Conservation (phyloP, 2,113 vertebrate genomes). For the Trematomus loennbergii region DNA sequence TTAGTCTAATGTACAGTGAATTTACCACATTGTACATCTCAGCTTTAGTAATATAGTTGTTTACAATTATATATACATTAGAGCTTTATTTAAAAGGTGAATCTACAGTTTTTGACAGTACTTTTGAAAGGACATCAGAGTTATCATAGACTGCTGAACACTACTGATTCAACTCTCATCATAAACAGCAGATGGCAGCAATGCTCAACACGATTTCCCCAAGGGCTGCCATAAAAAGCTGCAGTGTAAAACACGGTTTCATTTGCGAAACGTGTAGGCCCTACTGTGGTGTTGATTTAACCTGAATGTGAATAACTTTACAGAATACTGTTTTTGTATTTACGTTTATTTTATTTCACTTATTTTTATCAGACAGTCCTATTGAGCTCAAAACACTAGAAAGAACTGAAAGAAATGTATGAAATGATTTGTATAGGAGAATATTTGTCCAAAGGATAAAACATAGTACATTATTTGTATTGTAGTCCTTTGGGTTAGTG, state of each 20-base stretch:
- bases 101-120: background rate
- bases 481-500: no score
- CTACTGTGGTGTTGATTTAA: background rate
- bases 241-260: background rate
- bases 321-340: background rate
- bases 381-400: no score
- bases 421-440: no score
- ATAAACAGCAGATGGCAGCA: slow-evolving; percentile 69
- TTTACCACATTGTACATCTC: background rate
- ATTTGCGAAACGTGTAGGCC: no score
- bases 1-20: background rate
- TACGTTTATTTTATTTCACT: no score
- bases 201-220: slow-evolving; percentile 51
- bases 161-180: background rate
- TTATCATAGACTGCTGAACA: slow-evolving; percentile 10
- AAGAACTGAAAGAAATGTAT: no score
- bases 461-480: no score
- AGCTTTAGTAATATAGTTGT: background rate
- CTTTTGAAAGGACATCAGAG: background rate
- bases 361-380: no score
- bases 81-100: background rate
- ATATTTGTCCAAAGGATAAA: no score
- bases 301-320: background rate
- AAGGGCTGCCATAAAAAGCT: background rate
- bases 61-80: background rate